A percentile compares a stretch with the other conserved stretches of the same genome.
These are phyloP conservation scores for Castor canadensis DNA, from an alignment of 2,113 vertebrate species.

Conservation along the genomic window DNA sequence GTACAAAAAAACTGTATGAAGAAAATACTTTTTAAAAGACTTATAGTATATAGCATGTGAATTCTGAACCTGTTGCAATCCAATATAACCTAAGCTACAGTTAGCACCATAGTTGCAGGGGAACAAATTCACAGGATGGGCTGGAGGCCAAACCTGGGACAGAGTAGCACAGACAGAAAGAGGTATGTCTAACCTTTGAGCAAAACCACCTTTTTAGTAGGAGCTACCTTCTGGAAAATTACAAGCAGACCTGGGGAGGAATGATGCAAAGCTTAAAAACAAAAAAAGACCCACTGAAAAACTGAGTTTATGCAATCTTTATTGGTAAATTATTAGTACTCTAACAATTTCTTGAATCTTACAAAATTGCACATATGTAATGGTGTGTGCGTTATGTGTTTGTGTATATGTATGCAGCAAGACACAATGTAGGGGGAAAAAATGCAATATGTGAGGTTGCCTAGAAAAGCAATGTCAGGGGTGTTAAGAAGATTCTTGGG, in stretches of 20 bases:
- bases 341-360: background rate
- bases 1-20: background rate
- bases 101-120: background rate
- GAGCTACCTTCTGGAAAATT: background rate
- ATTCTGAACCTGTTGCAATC: background rate
- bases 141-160: background rate
- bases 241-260: background rate
- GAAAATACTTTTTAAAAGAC: background rate
- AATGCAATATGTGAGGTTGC: background rate
- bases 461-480: background rate
- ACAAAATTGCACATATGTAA: background rate
- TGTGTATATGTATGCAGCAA: background rate
- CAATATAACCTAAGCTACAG: background rate
- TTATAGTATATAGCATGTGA: rapidly evolving
- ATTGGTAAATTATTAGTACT: background rate
- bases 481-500: background rate
- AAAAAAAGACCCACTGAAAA: background rate
- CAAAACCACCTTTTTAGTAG: background rate
- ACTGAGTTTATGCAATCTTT: background rate
- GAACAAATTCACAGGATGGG: background rate
- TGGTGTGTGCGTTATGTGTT: background rate
- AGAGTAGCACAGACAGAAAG: background rate
- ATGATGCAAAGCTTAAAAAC: background rate
- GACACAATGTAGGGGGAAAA: background rate
- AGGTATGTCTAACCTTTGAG: background rate